These are phyloP conservation scores for Sipunculus nudus DNA, from an alignment of 2,888 invertebrate species.

Conservation along the genomic window DNA sequence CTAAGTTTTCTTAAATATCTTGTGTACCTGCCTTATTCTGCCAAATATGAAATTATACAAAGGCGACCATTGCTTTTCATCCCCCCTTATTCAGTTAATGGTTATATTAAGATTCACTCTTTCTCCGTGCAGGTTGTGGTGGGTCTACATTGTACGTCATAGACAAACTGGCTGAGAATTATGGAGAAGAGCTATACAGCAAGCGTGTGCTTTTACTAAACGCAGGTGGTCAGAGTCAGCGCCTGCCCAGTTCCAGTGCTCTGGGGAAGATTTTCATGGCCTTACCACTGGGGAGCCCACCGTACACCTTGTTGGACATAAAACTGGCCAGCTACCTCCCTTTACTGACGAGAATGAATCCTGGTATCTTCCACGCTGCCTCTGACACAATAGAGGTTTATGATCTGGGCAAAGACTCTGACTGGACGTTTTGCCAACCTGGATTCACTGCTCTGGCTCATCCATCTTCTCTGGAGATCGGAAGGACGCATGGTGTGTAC, in stretches of 20 bases:
- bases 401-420: conserved; percentile 43
- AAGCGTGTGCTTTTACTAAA: conserved; percentile 65
- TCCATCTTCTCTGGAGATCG: conserved; percentile 65
- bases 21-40: no score
- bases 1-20: no score
- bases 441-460: conserved; percentile 68
- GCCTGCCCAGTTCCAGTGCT: conserved; percentile 67
- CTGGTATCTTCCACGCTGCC: conserved; percentile 66
- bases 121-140: conserved; percentile 63
- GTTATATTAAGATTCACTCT: no score
- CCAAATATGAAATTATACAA: no score
- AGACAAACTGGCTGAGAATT: conserved; percentile 48
- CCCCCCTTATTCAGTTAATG: no score
- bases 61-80: no score
- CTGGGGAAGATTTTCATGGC: conserved; percentile 68
- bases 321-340: conserved; percentile 68
- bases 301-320: conserved; percentile 67
- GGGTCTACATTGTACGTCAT: conserved; percentile 66
- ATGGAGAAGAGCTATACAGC: conserved; percentile 51
- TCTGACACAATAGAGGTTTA: conserved; percentile 68
- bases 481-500: conserved; percentile 68
- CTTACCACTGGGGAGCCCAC: conserved; percentile 59
- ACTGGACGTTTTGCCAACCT: conserved; percentile 45
- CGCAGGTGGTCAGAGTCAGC: conserved; percentile 68
- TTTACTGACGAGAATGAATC: conserved; percentile 62